A percentile compares a stretch with the other conserved stretches of the same genome.
Conservation (phyloP, 2,888 invertebrate species). For the Ligdia adustata region DNA sequence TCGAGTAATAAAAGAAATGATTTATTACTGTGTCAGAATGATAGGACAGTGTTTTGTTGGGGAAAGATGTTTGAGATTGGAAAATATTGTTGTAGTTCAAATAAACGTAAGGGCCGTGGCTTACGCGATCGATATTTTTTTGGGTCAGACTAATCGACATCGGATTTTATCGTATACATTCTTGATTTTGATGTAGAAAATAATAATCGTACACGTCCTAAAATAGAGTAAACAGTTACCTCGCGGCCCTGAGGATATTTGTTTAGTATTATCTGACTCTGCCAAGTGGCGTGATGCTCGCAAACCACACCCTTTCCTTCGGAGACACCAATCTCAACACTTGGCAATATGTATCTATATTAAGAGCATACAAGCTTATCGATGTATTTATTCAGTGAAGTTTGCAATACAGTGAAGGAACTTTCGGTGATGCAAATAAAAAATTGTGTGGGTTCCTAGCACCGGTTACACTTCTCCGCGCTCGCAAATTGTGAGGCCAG, state of each 20-base stretch:
- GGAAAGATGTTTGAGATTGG: constrained; percentile 8
- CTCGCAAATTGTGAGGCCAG: constrained; percentile 46
- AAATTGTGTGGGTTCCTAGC: constrained; percentile 23
- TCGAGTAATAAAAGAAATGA: constrained; percentile 68
- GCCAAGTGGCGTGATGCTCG: constrained; percentile 44
- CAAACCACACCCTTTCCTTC: constrained; percentile 46
- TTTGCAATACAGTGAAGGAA: constrained; percentile 24
- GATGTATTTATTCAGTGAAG: constrained; percentile 6
- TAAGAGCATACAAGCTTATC: constrained; percentile 5
- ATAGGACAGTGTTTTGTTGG: constrained; percentile 46
- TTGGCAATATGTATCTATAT: constrained; percentile 17
- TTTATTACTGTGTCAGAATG: constrained; percentile 68
- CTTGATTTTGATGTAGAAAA: too few relatives aligned
- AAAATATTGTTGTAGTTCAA: not conserved
- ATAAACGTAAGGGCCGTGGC: not conserved
- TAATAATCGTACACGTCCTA: too few relatives aligned
- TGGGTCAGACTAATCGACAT: too few relatives aligned
- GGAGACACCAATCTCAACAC: constrained; percentile 33
- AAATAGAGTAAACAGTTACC: constrained; percentile 5
- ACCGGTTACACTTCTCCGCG: constrained; percentile 29
- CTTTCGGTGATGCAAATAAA: constrained; percentile 28
- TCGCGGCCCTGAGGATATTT: constrained; percentile 30
- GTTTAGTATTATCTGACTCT: constrained; percentile 49
- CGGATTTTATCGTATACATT: too few relatives aligned
- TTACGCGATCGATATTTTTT: constrained; percentile 9